Evolutionary conservation across 1,140 invertebrate genomes (phyloP), one percentile per base, ranked within the genome.

Genomic region (Harlomillsia oculata): DNA sequence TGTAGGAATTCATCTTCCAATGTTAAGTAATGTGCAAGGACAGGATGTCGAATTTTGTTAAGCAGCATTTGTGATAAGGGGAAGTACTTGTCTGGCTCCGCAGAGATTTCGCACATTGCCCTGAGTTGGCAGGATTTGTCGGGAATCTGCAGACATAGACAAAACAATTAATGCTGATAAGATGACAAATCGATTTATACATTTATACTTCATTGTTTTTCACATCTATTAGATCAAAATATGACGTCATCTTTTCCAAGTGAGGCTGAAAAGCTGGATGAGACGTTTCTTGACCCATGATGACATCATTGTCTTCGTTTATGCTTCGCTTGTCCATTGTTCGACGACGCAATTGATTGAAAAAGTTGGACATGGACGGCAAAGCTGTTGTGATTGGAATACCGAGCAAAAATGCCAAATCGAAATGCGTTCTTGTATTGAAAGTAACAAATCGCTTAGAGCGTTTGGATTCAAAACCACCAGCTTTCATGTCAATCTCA

Each of bases 71-170:
- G 63, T 2, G 60, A 59, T 28, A 69, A 43, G 11, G 69, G 69
- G 3, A 53, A 63, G 53, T 53, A 70, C 9, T 37, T 56, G 9
- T 57, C 56, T 5, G 68, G 67, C 1, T 65, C 51, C 2, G 66
- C 57, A 1, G 68, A 56, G 37, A 70, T 36, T 59, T 70, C 69
- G 43, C 69, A 70, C 4, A 70, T 28, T 0, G 69, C 59, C 5
- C 69, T 48, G 32, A 67, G 60, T 55, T 69, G 68, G 41, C 69
- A 70, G 9, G 58, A 20, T 29, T 63, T 25, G 5, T 62, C 61
- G 4, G 63, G 62, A 37, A 70, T 59, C 68, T 69, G 59, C 28
- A 11, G 8, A 40, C 25, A 5, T 5, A 16, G 34, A 37, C 21
- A 26, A 5, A 3, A 18, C n/a, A 32, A n/a, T n/a, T n/a, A n/a